These are phyloP conservation scores for Apistogramma diplotaenia DNA, from an alignment of 2,113 vertebrate species.

Conservation along the genomic window DNA sequence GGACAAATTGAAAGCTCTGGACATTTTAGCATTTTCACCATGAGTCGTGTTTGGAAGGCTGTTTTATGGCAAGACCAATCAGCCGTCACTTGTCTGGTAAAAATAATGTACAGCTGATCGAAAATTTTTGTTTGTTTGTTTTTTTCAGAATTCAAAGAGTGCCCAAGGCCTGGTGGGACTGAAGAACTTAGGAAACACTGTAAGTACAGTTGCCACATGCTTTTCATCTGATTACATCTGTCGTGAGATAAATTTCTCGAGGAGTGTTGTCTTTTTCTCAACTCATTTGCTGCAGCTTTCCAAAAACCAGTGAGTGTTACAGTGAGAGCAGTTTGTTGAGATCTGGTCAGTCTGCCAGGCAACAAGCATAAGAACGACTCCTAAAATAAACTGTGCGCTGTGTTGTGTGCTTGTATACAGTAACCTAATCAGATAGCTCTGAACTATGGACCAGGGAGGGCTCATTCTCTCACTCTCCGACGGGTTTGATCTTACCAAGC, in stretches of 20 bases:
- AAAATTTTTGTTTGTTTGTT: constrained; percentile 12
- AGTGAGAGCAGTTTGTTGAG: not conserved
- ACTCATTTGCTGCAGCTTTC: not conserved
- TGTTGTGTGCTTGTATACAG: constrained; percentile 26
- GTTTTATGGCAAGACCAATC: not conserved
- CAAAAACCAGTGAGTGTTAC: not conserved
- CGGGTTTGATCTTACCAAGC: constrained; percentile 20
- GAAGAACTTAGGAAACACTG: constrained; percentile 96
- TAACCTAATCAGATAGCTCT: constrained; percentile 50
- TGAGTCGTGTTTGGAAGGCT: not conserved
- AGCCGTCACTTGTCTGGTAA: not conserved
- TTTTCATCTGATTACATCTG: not conserved
- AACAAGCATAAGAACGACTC: constrained; percentile 56
- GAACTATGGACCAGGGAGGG: constrained; percentile 32
- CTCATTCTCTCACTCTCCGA: not conserved
- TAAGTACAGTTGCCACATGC: constrained; percentile 73
- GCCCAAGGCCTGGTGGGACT: constrained; percentile 93
- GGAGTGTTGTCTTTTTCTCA: not conserved
- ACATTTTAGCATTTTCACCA: not conserved
- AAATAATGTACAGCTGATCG: not conserved
- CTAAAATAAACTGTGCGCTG: constrained; percentile 64
- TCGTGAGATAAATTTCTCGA: not conserved
- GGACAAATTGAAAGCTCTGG: not conserved
- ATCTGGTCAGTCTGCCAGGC: constrained; percentile 50
- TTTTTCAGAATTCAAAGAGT: constrained; percentile 88